A percentile compares a stretch with the other conserved stretches of the same genome.
phyloP scores from a whole-genome alignment of 1,140 invertebrate species.

The Solenopsis invicta region DNA sequence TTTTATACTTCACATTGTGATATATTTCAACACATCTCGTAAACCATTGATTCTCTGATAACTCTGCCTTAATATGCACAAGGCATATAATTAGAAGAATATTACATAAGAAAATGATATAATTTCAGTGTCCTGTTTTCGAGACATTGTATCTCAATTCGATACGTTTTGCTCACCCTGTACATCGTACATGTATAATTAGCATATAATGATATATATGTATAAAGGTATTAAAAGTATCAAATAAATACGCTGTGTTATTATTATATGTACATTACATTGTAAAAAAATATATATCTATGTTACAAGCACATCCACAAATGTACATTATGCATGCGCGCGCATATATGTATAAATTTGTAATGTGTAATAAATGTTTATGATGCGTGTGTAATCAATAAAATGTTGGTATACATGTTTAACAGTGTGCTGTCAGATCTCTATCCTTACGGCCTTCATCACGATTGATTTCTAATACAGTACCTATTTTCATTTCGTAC shows the following conservation, averaged over 20 bases:
- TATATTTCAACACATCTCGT: no score
- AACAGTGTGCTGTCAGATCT: constrained; percentile 64
- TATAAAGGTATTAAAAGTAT: constrained; percentile 22
- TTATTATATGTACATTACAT: constrained; percentile 72
- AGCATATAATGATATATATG: not conserved
- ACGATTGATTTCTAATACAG: not conserved
- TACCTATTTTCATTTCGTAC: not conserved
- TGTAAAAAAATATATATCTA: constrained; percentile 77
- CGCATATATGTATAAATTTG: constrained; percentile 76
- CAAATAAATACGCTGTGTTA: constrained; percentile 68
- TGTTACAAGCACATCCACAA: constrained; percentile 73
- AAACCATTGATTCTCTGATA: no score
- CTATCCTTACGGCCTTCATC: not conserved
- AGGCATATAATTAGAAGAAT: no score
- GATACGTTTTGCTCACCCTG: not conserved
- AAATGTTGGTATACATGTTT: constrained; percentile 82
- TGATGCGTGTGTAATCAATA: constrained; percentile 82
- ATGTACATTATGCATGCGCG: constrained; percentile 66
- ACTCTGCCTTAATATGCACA: no score
- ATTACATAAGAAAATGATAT: no score
- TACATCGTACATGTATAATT: constrained; percentile 5
- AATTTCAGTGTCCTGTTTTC: no score
- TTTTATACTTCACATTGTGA: no score
- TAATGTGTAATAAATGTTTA: constrained; percentile 78
- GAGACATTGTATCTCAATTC: no score